These are phyloP conservation scores for Patiria miniata DNA, from an alignment of 35 echinoderm and acorn worm genomes.

Conservation along the genomic window DNA sequence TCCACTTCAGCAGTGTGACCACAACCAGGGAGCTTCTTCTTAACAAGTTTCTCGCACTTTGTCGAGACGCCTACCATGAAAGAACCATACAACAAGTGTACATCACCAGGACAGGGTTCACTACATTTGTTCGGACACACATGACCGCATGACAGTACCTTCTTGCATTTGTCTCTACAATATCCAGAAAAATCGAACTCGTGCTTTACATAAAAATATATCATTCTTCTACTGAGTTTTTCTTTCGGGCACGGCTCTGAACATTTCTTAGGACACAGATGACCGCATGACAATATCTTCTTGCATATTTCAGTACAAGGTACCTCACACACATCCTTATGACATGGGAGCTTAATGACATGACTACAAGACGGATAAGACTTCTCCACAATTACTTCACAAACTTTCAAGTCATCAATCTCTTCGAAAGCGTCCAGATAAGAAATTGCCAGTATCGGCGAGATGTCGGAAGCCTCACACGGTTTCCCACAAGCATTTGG, in stretches of 20 bases:
- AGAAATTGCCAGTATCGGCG: no score
- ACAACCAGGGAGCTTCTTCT: constrained; percentile 1
- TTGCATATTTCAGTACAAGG: background rate
- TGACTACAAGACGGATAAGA: background rate
- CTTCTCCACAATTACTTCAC: background rate
- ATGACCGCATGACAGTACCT: background rate
- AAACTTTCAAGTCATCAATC: background rate
- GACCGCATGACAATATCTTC: background rate
- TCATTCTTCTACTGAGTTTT: background rate
- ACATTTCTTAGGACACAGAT: background rate
- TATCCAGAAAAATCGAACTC: background rate
- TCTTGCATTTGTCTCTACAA: constrained; percentile 7
- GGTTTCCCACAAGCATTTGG: background rate
- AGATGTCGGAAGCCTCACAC: no score
- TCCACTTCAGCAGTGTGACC: background rate
- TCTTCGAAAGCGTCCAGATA: background rate
- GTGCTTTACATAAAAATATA: background rate
- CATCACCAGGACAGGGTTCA: background rate
- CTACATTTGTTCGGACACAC: background rate
- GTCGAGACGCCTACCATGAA: background rate
- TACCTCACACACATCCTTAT: background rate
- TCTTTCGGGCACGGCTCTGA: background rate
- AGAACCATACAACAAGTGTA: no score
- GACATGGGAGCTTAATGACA: background rate
- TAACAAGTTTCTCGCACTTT: background rate